These are phyloP conservation scores for Octomys mimax DNA, from an alignment of 2,797 vertebrate species.

Conservation along the genomic window DNA sequence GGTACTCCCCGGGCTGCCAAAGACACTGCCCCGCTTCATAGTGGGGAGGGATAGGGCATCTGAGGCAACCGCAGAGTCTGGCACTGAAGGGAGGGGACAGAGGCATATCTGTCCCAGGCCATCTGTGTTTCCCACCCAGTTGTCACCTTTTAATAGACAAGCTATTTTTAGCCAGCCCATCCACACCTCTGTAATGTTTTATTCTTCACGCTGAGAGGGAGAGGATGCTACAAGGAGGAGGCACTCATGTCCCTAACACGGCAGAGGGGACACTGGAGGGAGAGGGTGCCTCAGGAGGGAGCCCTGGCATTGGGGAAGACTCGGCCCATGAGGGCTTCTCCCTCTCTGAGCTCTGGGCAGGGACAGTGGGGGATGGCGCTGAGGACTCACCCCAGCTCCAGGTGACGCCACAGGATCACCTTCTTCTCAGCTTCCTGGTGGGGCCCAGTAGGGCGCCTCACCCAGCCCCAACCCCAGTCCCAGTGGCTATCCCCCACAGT, in stretches of 20 bases:
- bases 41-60: slow-evolving; percentile 50
- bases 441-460: not conserved
- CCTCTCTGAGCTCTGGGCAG: not conserved
- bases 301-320: not conserved
- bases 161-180: slow-evolving; percentile 72
- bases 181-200: slow-evolving; percentile 46
- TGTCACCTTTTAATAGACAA: not conserved
- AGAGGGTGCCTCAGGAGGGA: not conserved
- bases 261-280: fast-evolving
- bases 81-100: not conserved
- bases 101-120: not conserved
- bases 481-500: fast-evolving
- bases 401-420: not conserved
- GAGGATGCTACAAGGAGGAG: not conserved
- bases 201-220: not conserved
- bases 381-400: not conserved
- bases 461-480: not conserved
- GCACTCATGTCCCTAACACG: not conserved
- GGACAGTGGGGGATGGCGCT: fast-evolving
- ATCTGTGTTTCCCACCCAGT: not conserved
- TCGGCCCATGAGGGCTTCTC: fast-evolving
- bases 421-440: not conserved
- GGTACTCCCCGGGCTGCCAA: not conserved
- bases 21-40: not conserved
- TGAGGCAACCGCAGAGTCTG: fast-evolving